Conservation (phyloP, 2,888 invertebrate genomes). For the Liopterus haemorrhoidalis region DNA sequence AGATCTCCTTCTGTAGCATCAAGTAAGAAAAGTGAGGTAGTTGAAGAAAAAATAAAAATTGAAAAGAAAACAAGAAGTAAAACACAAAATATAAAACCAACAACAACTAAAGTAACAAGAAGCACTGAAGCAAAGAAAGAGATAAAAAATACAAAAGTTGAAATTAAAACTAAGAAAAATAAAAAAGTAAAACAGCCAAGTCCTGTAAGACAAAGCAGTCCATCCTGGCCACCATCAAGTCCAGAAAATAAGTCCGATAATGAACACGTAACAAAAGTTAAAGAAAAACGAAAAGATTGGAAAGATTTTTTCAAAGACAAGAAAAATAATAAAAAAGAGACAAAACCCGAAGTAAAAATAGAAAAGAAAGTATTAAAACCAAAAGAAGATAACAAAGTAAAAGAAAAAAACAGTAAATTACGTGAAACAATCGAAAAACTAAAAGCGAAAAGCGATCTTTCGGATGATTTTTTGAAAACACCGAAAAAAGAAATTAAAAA, state of each 20-base stretch:
- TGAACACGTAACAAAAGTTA: slow-evolving; percentile 31
- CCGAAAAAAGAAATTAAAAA: slow-evolving; percentile 32
- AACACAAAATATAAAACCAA: slow-evolving; percentile 1
- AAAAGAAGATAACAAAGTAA: slow-evolving; percentile 26
- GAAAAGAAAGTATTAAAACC: slow-evolving; percentile 33
- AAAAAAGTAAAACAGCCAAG: slow-evolving; percentile 29
- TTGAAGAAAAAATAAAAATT: slow-evolving; percentile 15
- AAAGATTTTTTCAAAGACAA: slow-evolving; percentile 37
- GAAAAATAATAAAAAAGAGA: slow-evolving; percentile 24
- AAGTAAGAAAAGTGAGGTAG: slow-evolving; percentile 15
- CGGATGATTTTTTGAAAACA: slow-evolving; percentile 18
- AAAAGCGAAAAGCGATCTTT: slow-evolving; percentile 56
- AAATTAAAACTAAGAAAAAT: slow-evolving; percentile 7
- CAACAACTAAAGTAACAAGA: slow-evolving; percentile 18
- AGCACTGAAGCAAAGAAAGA: slow-evolving; percentile 16
- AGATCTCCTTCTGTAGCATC: slow-evolving; percentile 38
- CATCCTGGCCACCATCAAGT: slow-evolving; percentile 41
- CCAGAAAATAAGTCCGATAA: slow-evolving; percentile 38
- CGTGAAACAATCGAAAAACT: slow-evolving; percentile 57
- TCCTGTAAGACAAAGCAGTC: slow-evolving; percentile 35
- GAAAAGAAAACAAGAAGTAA: slow-evolving; percentile 25
- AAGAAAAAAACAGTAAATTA: slow-evolving; percentile 45
- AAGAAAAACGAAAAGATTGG: slow-evolving; percentile 36
- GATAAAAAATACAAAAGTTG: slow-evolving; percentile 10
- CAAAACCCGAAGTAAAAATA: slow-evolving; percentile 25